Evolutionary conservation across 2,888 invertebrate species (phyloP).

Genomic region (Pasiphila rectangulata): DNA sequence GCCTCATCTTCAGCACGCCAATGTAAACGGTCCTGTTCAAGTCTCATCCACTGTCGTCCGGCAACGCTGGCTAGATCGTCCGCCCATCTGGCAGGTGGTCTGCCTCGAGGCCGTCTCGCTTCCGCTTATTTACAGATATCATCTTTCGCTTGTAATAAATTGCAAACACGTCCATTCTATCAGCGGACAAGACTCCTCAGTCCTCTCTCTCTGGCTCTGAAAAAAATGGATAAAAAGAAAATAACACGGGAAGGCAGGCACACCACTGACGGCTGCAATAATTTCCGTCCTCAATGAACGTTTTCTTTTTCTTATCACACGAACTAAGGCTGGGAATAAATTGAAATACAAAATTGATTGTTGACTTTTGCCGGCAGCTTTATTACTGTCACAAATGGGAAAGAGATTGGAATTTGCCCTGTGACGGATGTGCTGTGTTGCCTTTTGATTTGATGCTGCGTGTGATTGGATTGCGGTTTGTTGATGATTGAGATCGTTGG

Average conservation of each 20-base stretch:
- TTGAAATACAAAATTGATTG: slow-evolving; percentile 82
- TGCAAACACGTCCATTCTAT: no score
- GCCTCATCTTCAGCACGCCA: no score
- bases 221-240: slow-evolving; percentile 48
- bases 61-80: no score
- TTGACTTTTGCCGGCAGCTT: slow-evolving; percentile 79
- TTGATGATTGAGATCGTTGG: background rate
- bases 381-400: slow-evolving; percentile 81
- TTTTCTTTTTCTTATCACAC: slow-evolving; percentile 80
- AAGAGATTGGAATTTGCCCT: slow-evolving; percentile 76
- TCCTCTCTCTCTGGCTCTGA: slow-evolving; percentile 1
- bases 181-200: background rate
- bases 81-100: no score
- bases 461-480: slow-evolving; percentile 38
- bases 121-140: no score
- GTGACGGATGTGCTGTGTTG: slow-evolving; percentile 55
- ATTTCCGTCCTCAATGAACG: slow-evolving; percentile 80
- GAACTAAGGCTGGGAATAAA: slow-evolving; percentile 80
- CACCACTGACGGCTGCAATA: slow-evolving; percentile 79
- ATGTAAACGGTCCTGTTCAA: no score
- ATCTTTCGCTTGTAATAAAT: no score
- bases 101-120: no score
- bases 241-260: slow-evolving; percentile 53
- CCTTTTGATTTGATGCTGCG: slow-evolving; percentile 49
- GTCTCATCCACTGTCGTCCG: no score